Evolutionary conservation across 1,140 invertebrate genomes (phyloP), one percentile per base, ranked within the genome.

Genomic region (Drosophila lowei): DNA sequence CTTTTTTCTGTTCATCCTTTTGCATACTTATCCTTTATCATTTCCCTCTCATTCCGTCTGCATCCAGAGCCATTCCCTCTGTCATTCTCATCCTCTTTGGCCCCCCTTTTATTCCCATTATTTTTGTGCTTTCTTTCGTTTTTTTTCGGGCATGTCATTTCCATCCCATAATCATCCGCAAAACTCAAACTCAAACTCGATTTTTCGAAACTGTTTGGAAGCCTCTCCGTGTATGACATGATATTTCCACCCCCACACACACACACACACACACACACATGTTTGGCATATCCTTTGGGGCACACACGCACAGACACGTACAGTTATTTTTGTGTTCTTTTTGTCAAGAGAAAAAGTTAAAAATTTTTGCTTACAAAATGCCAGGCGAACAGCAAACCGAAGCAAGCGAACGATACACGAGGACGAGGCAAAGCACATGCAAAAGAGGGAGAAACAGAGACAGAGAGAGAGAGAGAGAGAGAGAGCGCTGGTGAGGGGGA

Each of bases 311-410:
- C 42, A 56, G n/a, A 67, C 4, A 30, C 42, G 23, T 18, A 44
- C 15, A 53, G 34, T 43, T 48, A 25, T 44, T 62, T 52, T 50
- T 6, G 13, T 41, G 15, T 43, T 53, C 2, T 18, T 55, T 30
- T 54, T 50, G 18, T 49, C 7, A 57, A 74, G 64, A 74, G 71
- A 74, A 74, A 68, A 74, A 74, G 71, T 74, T 74, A 74, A 74
- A 74, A 74, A 74, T 74, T 65, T 74, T 65, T 74, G 71, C 71
- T 74, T 74, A 65, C 71, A 66, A 67, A 76, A 55, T 66, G 71
- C 72, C 71, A 75, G 72, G 72, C 72, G 62, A 76, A 76, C 71
- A 76, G 63, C 41, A 75, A 64, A 47, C 8, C 47, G 53, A 43
- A 73, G 21, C 61, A 74, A 41, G 70, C 54, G 44, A 54, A 75